A percentile compares a stretch with the other conserved stretches of the same genome.
phyloP scores from a whole-genome alignment of 2,113 vertebrate species.

The Petrocephalus zakoni region DNA sequence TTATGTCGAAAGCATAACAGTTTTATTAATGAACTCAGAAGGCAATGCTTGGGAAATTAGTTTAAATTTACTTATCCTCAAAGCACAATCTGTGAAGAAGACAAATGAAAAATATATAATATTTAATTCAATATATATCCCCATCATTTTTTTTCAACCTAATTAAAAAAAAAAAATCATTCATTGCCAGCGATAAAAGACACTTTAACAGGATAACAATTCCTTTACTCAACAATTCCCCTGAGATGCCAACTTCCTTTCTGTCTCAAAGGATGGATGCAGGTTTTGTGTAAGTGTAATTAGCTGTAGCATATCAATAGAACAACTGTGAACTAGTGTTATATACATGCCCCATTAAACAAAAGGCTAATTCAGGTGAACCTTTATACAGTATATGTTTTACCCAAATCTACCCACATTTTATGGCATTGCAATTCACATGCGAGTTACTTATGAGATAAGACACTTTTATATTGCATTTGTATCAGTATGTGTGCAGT shows the following conservation, averaged over 20 bases:
- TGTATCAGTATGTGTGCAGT: not conserved
- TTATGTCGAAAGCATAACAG: not conserved
- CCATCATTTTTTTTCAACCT: not conserved
- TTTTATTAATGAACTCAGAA: not conserved
- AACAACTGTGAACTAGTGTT: not conserved
- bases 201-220: not conserved
- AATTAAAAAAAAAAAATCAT: not conserved
- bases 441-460: not conserved
- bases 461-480: not conserved
- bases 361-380: not conserved
- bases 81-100: not conserved
- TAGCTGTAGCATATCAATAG: not conserved
- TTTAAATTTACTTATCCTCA: not conserved
- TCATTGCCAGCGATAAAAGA: not conserved
- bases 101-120: not conserved
- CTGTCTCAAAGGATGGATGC: not conserved
- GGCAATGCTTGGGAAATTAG: not conserved
- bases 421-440: not conserved
- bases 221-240: not conserved
- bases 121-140: not conserved
- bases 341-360: not conserved
- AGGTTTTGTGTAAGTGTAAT: not conserved
- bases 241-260: not conserved
- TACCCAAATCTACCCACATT: not conserved
- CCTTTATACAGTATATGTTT: not conserved